Evolutionary conservation across 2,797 vertebrate species (phyloP).

Genomic region (Gymnopithys bicolor): DNA sequence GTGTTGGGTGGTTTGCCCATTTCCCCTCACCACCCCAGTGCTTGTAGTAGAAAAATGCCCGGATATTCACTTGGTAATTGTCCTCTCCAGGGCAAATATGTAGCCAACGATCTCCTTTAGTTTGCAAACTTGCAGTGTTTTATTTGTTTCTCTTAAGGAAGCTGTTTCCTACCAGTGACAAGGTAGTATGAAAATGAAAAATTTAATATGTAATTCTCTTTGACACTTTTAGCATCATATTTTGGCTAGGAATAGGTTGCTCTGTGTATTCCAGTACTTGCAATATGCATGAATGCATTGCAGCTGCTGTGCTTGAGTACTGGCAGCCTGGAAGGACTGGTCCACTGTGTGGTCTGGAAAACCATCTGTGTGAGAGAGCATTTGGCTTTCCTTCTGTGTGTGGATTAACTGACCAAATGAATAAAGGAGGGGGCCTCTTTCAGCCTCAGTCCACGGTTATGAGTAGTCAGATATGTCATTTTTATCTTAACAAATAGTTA

Average conservation of each 20-base stretch:
- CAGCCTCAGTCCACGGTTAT: background rate
- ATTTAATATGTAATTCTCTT: background rate
- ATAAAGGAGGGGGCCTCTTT: background rate
- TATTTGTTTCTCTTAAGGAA: background rate
- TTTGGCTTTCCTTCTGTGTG: background rate
- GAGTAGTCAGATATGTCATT: background rate
- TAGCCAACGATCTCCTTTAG: background rate
- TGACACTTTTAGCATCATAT: background rate
- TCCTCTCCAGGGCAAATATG: background rate
- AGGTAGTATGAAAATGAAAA: background rate
- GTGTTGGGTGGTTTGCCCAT: background rate
- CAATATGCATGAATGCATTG: background rate
- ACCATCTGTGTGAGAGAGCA: background rate
- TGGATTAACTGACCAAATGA: background rate
- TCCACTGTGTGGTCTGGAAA: background rate
- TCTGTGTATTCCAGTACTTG: background rate
- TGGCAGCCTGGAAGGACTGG: background rate
- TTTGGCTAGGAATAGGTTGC: background rate
- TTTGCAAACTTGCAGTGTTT: background rate
- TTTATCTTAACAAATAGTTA: background rate
- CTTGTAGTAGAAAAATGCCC: fast-evolving
- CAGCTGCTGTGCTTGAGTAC: background rate
- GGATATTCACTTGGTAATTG: background rate
- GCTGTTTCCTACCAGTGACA: background rate
- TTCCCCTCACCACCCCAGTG: background rate